Base-by-base conservation (phyloP, 2,888 invertebrate genomes). In the Beris chalybata region DNA sequence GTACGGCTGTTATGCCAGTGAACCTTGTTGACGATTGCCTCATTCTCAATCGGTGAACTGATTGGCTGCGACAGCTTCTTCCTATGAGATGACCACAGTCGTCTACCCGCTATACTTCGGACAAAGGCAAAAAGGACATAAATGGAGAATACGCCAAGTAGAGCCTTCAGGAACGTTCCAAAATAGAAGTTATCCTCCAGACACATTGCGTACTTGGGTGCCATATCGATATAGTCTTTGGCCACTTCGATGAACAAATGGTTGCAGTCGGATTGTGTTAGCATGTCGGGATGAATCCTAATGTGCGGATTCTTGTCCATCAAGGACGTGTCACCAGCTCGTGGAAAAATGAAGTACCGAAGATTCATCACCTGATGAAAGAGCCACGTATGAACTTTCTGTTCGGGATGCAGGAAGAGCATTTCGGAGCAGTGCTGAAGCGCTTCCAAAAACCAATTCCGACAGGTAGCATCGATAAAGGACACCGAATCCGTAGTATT, bases 361-460 rank as follows among this genome's bases (percentile, higher is more conserved):
- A 68, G 30, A 31, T 48, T 66, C 29, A 54, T 44, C n/a, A 66
- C 31, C 30, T 66, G 50, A 6, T 57, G 22, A 30, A 64, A 15
- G 2, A 68, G 44, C 66, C 66, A 66, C n/a, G 58, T 13, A 15
- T 31, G 50, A 3, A 52, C 32, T 22, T 32, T 64, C 4, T 48
- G 53, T 47, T 63, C 66, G 15, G 66, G 45, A 30, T 45, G 57
- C 3, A 68, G 54, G 11, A 68, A 64, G 12, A 68, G 13, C 32
- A 58, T 63, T 13, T 64, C 59, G n/a, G 58, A 58, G 31, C 66
- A 68, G 22, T 63, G 68, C 43, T 63, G 30, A 15, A 68, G 15
- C 2, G 68, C 66, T 29, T 68, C 53, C 4, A 38, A 11, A 15
- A 68, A 68, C 66, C 68, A 68, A 50, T 64, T 43, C 32, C 63